Conservation (phyloP, 2,888 invertebrate genomes). For the Acleris emargana region DNA sequence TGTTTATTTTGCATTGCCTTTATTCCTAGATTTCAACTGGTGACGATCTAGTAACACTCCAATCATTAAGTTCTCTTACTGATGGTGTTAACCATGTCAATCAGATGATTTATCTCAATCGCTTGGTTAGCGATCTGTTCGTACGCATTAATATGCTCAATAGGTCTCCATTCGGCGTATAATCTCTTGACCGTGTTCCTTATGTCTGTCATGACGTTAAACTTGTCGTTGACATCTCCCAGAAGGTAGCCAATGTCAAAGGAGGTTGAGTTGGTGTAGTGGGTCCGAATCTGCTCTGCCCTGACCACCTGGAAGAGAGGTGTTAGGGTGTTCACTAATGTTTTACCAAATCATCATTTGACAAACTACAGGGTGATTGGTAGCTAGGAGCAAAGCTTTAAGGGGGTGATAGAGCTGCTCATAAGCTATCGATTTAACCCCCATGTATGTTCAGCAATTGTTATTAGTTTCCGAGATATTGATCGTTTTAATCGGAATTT, state of each 20-base stretch:
- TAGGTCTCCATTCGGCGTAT: constrained; percentile 61
- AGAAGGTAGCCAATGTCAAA: constrained; percentile 64
- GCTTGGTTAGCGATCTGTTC: constrained; percentile 69
- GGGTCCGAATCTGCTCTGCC: constrained; percentile 57
- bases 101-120: constrained; percentile 59
- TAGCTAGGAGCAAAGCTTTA: too few relatives aligned
- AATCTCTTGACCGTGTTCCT: constrained; percentile 52
- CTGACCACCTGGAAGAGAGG: constrained; percentile 37
- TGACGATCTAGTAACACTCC: neutral
- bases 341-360: too few relatives aligned
- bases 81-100: constrained; percentile 53
- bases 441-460: too few relatives aligned
- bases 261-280: constrained; percentile 54
- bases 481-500: too few relatives aligned
- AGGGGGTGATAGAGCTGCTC: too few relatives aligned
- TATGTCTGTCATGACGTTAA: constrained; percentile 58
- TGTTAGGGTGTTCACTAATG: too few relatives aligned
- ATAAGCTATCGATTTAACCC: too few relatives aligned
- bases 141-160: constrained; percentile 72
- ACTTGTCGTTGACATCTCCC: constrained; percentile 63
- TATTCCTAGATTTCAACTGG: too few relatives aligned
- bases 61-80: constrained; percentile 15
- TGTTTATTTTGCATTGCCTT: too few relatives aligned
- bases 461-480: too few relatives aligned
- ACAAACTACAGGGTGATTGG: too few relatives aligned